phyloP scores from a whole-genome alignment of 2,797 vertebrate genomes.

The Notolabrus celidotus region DNA sequence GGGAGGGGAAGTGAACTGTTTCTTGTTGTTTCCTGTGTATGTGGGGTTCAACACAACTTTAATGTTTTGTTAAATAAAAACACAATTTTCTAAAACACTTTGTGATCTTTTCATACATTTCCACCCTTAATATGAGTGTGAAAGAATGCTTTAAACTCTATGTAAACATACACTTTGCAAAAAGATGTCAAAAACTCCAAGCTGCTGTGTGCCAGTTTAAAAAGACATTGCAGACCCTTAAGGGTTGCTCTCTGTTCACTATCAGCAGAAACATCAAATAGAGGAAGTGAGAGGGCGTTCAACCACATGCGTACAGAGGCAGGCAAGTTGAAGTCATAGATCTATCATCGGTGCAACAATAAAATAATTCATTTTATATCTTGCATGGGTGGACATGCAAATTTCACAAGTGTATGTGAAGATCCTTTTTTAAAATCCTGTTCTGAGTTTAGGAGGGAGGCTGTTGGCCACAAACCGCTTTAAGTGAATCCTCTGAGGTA shows the following conservation, averaged over 20 bases:
- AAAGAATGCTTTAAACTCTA: background rate
- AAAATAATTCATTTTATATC: background rate
- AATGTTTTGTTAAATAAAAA: background rate
- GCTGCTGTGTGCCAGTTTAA: background rate
- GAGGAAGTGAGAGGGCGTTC: conserved; percentile 48
- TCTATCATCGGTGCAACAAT: accelerated
- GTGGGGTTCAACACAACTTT: conserved; percentile 7
- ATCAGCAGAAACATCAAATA: conserved; percentile 21
- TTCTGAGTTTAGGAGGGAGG: background rate
- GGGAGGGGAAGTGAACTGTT: conserved; percentile 47
- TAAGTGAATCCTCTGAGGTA: conserved; percentile 36
- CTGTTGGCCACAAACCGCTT: background rate
- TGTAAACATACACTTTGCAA: background rate
- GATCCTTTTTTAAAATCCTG: conserved; percentile 16
- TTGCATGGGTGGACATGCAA: conserved; percentile 54
- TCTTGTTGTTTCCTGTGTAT: conserved; percentile 34
- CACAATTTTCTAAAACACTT: background rate
- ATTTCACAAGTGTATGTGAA: conserved; percentile 32
- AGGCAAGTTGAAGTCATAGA: background rate
- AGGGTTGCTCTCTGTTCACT: background rate
- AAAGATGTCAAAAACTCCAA: background rate
- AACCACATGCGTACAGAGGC: background rate
- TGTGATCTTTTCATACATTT: background rate
- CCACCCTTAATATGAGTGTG: background rate
- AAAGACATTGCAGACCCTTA: background rate